These are phyloP conservation scores for Rhinophrynus dorsalis DNA, from an alignment of 2,797 vertebrate species.

Conservation along the genomic window DNA sequence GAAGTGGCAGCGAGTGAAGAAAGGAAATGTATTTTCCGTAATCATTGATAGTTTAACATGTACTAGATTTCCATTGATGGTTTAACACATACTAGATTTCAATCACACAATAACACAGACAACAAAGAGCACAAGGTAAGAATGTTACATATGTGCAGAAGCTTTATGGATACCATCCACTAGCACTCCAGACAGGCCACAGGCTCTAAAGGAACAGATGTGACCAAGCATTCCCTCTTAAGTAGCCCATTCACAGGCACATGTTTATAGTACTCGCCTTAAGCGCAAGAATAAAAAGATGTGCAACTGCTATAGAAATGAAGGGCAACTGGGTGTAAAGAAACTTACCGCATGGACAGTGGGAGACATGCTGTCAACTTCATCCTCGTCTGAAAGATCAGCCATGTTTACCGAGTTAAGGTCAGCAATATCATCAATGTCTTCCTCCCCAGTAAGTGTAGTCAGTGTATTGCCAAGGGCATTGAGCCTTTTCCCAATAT, in stretches of 20 bases:
- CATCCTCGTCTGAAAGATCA: conserved; percentile 93
- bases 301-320: background rate
- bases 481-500: conserved; percentile 95
- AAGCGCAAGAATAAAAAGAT: background rate
- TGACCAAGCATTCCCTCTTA: background rate
- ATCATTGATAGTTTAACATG: too few relatives aligned
- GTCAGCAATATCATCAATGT: conserved; percentile 90
- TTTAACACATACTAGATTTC: background rate
- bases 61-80: too few relatives aligned
- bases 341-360: conserved; percentile 85
- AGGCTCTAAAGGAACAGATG: background rate
- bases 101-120: background rate
- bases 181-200: background rate
- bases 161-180: background rate
- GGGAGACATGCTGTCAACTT: conserved; percentile 88
- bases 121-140: background rate
- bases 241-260: background rate
- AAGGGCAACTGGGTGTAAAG: background rate
- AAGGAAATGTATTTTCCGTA: too few relatives aligned
- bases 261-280: background rate
- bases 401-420: conserved; percentile 89
- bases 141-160: background rate
- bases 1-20: too few relatives aligned
- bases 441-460: conserved; percentile 93
- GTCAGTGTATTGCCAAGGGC: conserved; percentile 96